Evolutionary conservation across 2,888 invertebrate species (phyloP), one percentile per base, ranked within the genome.

Genomic region (Euplagia quadripunctaria): DNA sequence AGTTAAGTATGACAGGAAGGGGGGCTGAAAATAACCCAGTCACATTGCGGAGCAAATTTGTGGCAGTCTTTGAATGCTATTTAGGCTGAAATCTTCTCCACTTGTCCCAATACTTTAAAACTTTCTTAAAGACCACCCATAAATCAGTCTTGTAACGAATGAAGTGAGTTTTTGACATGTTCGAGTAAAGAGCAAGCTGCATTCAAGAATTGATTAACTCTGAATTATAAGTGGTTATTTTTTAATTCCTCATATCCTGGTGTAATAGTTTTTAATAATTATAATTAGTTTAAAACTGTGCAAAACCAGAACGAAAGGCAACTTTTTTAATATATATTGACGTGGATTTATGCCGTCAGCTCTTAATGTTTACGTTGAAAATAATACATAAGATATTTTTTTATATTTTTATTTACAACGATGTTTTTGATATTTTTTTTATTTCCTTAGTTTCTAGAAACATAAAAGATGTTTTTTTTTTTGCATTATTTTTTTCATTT

Each of bases 371-470:
- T 70, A 20, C 42, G 11, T 61, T 46, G 7, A 69, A 65, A 49
- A 46, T 65, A 65, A 20, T 42, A 65, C 71, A 41, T 63, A 63
- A 49, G 52, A 55, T 31, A 43, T 65, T 65, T 66, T 71, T 71
- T 42, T 46, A 43, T 46, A 58, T 46, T 61, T 58, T 71, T 64
- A 11, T 70, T 70, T 70, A 70, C 73, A 58, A 49, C 42, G 20
- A 72, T 70, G 68, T 71, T 52, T 31, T 51, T 58, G 31, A 55
- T 68, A 63, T 70, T 70, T 9, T 68, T 75, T 75, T 73, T 79
- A 66, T 75, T 76, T 61, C 73, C 68, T 63, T 61, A 63, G 41
- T 58, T 71, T 61, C 8, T 71, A 61, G 63, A 61, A 20, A 70
- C 14, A 31, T 58, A 49, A 61, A 42, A 49, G 14, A 68, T 61